These are phyloP conservation scores for Melanogrammus aeglefinus DNA, from an alignment of 2,797 vertebrate genomes.

Conservation along the genomic window DNA sequence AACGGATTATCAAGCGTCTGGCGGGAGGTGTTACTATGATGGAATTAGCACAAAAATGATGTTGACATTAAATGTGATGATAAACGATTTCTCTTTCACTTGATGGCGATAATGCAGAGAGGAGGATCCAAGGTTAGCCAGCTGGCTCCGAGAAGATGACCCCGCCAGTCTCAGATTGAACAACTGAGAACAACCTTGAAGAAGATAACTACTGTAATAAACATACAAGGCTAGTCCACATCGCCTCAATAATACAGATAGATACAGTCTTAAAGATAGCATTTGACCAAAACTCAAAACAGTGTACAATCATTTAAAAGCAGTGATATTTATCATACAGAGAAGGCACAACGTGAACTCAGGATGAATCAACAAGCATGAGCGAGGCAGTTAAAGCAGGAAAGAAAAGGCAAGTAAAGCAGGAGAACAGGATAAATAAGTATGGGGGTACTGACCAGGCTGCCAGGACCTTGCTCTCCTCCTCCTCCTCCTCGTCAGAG, in stretches of 20 bases:
- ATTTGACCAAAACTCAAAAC: neutral
- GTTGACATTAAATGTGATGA: neutral
- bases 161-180: neutral
- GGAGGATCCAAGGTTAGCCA: neutral
- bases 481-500: constrained; percentile 96
- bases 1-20: neutral
- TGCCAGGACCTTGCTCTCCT: constrained; percentile 88
- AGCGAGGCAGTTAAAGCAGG: neutral
- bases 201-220: neutral
- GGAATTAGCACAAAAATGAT: neutral
- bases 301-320: neutral
- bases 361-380: neutral
- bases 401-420: neutral
- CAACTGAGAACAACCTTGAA: neutral
- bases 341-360: neutral
- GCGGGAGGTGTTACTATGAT: neutral
- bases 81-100: neutral
- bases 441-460: constrained; percentile 67
- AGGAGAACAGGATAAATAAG: neutral
- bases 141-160: neutral
- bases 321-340: neutral
- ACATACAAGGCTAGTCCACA: neutral
- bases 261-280: neutral
- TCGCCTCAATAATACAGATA: neutral
- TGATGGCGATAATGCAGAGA: neutral